Percentiles rank a stretch among this genome's conserved stretches.
Conservation (phyloP, 2,113 vertebrate species). For the Conger conger region DNA sequence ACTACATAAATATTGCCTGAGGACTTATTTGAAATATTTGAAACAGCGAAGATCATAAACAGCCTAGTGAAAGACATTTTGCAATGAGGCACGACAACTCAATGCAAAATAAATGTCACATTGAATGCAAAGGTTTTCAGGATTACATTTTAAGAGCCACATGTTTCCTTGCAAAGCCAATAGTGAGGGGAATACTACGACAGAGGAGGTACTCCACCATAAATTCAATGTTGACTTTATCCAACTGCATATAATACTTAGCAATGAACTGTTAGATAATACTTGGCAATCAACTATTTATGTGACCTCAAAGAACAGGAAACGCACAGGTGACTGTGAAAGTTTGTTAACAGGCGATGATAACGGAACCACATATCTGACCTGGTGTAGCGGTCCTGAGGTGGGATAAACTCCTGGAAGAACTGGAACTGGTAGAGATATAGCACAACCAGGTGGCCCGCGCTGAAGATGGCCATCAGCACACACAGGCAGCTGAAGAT, state of each 20-base stretch:
- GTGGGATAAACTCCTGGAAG: conserved; percentile 88
- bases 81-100: background rate
- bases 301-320: background rate
- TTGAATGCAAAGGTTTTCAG: background rate
- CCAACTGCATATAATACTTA: background rate
- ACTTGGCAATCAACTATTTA: background rate
- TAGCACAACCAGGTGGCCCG: conserved; percentile 90
- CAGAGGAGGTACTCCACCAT: background rate
- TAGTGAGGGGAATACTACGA: background rate
- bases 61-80: background rate
- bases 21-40: background rate
- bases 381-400: conserved; percentile 83
- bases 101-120: background rate
- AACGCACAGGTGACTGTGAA: background rate
- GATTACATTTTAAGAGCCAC: background rate
- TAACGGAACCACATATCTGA: conserved; percentile 55
- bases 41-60: background rate
- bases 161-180: background rate
- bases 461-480: conserved; percentile 95
- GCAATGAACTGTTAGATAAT: background rate
- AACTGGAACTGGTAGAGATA: conserved; percentile 98
- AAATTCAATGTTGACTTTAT: too few relatives aligned
- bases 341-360: background rate
- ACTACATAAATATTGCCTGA: background rate
- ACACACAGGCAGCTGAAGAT: conserved; percentile 98